Percentiles rank a stretch among this genome's conserved stretches.
These are phyloP conservation scores for Caenorhabditis sp. DNA, from an alignment of 2,888 invertebrate genomes.

Conservation along the genomic window DNA sequence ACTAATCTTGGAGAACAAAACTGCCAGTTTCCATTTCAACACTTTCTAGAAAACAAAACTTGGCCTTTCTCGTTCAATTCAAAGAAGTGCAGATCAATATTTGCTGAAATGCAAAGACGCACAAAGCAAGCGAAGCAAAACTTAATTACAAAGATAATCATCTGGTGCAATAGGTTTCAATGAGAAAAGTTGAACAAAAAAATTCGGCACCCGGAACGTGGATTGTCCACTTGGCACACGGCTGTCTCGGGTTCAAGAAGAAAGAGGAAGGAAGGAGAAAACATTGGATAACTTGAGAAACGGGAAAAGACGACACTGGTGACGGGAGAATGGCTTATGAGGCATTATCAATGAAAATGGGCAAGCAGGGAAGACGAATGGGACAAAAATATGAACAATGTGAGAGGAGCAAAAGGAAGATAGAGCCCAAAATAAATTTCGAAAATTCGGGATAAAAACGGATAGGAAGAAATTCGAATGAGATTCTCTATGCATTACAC, in stretches of 20 bases:
- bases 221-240: conserved; percentile 31
- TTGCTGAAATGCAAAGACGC: background rate
- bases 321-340: background rate
- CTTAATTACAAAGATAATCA: background rate
- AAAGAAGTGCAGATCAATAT: background rate
- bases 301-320: conserved; percentile 1
- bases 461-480: background rate
- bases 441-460: background rate
- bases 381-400: background rate
- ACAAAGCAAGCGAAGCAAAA: conserved; percentile 1
- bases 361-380: background rate
- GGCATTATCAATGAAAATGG: background rate
- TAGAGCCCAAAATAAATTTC: background rate
- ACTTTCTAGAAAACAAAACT: background rate
- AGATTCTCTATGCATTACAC: background rate
- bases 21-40: background rate
- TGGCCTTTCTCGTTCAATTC: background rate
- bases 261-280: conserved; percentile 5
- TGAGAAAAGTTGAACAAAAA: conserved; percentile 19
- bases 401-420: too few species aligned
- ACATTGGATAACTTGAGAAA: conserved; percentile 23
- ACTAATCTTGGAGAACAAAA: too few species aligned
- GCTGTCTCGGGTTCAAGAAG: conserved; percentile 22
- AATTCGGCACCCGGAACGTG: conserved; percentile 6
- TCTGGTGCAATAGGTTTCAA: background rate